Conservation (phyloP, 2,797 vertebrate species). For the Hoplostethus mediterraneus region DNA sequence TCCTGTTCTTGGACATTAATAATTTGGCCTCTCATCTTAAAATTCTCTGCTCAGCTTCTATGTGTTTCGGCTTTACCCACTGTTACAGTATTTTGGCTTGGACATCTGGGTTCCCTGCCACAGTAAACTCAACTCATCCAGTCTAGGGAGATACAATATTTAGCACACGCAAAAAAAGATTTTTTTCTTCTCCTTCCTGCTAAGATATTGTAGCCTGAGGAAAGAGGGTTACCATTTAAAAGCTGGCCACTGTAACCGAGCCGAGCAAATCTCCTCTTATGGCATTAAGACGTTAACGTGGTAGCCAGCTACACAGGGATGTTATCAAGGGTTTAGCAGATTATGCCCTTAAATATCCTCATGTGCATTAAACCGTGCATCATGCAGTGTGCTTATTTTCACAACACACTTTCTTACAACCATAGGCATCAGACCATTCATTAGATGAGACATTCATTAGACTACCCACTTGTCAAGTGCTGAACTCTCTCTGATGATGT, state of each 20-base stretch:
- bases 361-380: constrained; percentile 52
- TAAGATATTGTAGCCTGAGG: constrained; percentile 43
- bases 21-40: constrained; percentile 29
- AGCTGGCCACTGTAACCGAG: constrained; percentile 70
- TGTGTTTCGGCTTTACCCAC: constrained; percentile 16
- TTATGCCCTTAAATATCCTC: constrained; percentile 69
- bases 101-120: constrained; percentile 20
- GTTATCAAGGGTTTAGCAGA: constrained; percentile 73
- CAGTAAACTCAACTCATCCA: constrained; percentile 38
- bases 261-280: constrained; percentile 73
- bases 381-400: constrained; percentile 52
- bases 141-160: constrained; percentile 36
- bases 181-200: constrained; percentile 13
- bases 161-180: constrained; percentile 47
- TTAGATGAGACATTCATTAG: constrained; percentile 12
- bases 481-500: constrained; percentile 25
- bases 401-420: constrained; percentile 32
- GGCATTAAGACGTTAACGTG: constrained; percentile 72
- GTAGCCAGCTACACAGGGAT: constrained; percentile 64
- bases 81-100: constrained; percentile 33
- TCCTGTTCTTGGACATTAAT: constrained; percentile 43
- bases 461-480: constrained; percentile 2
- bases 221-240: constrained; percentile 64
- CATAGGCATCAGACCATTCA: constrained; percentile 15
- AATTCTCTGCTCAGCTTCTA: constrained; percentile 21